A percentile compares a stretch with the other conserved stretches of the same genome.
These are phyloP conservation scores for Mus pahari DNA, from an alignment of 2,113 vertebrate species.

Conservation along the genomic window DNA sequence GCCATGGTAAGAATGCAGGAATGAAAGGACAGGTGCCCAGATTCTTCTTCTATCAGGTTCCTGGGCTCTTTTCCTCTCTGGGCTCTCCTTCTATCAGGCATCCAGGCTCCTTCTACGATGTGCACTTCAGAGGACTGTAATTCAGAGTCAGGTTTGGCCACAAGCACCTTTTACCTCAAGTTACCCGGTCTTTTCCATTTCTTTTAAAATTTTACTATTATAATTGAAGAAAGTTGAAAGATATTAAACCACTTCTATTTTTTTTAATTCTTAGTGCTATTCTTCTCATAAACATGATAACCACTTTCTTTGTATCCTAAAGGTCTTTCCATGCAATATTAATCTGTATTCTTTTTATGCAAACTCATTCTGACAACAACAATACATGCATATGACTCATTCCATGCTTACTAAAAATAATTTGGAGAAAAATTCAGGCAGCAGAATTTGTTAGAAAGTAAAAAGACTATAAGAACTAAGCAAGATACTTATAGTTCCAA, in stretches of 20 bases:
- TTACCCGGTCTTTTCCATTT: rapidly evolving
- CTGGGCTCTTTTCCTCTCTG: too few relatives aligned
- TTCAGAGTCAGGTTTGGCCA: not conserved
- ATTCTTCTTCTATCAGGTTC: rapidly evolving
- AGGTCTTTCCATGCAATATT: slow-evolving; percentile 42
- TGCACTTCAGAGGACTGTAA: not conserved
- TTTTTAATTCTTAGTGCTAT: slow-evolving; percentile 56
- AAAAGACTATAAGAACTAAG: not conserved
- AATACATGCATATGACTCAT: slow-evolving; percentile 58
- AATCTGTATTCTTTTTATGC: slow-evolving; percentile 60
- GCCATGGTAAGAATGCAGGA: not conserved
- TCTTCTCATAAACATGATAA: slow-evolving; percentile 63
- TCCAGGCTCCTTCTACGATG: too few relatives aligned
- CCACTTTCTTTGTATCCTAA: slow-evolving; percentile 53
- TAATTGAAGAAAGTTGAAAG: slow-evolving; percentile 55
- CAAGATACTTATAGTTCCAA: not conserved
- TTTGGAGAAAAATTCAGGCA: slow-evolving; percentile 57
- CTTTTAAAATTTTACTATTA: slow-evolving; percentile 29
- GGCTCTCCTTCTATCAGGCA: too few relatives aligned
- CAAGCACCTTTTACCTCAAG: not conserved
- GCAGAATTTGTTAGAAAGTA: slow-evolving; percentile 59
- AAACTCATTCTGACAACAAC: slow-evolving; percentile 63
- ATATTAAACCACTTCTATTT: slow-evolving; percentile 15
- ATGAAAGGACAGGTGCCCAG: rapidly evolving
- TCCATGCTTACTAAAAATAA: slow-evolving; percentile 63